Conservation (phyloP, 2,797 vertebrate species). For the Pangasius macronema region DNA sequence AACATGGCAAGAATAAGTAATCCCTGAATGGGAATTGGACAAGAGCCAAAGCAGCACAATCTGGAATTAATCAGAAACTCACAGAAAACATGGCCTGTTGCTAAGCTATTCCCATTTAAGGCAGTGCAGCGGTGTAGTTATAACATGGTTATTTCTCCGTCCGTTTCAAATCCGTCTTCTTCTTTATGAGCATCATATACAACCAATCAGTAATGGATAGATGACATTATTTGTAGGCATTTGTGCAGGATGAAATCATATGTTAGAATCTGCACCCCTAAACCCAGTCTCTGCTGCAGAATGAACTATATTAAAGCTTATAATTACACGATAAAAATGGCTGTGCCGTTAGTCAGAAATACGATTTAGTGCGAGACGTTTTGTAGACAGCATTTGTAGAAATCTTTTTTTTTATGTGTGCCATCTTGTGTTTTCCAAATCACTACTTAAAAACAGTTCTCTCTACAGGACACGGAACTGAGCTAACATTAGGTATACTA, state of each 20-base stretch:
- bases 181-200: slow-evolving; percentile 40
- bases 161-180: slow-evolving; percentile 59
- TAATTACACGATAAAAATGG: background rate
- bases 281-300: background rate
- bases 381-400: background rate
- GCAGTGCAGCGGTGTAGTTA: slow-evolving; percentile 69
- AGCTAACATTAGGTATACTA: background rate
- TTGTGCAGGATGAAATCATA: slow-evolving; percentile 2
- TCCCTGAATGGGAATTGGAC: slow-evolving; percentile 68
- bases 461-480: background rate
- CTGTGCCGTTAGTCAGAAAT: background rate
- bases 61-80: slow-evolving; percentile 78
- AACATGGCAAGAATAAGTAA: slow-evolving; percentile 56
- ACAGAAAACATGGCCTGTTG: slow-evolving; percentile 70
- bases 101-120: slow-evolving; percentile 80
- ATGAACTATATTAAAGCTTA: background rate
- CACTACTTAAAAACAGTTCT: background rate
- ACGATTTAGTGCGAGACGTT: background rate
- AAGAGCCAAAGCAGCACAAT: slow-evolving; percentile 69
- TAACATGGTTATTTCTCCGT: slow-evolving; percentile 68
- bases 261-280: background rate
- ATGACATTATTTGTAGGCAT: slow-evolving; percentile 30
- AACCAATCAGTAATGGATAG: slow-evolving; percentile 26
- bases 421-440: background rate
- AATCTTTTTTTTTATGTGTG: background rate